A percentile compares a stretch with the other conserved stretches of the same genome.
These are phyloP conservation scores for Ctenoplectra terminalis DNA, from an alignment of 1,140 invertebrate species.

Conservation along the genomic window DNA sequence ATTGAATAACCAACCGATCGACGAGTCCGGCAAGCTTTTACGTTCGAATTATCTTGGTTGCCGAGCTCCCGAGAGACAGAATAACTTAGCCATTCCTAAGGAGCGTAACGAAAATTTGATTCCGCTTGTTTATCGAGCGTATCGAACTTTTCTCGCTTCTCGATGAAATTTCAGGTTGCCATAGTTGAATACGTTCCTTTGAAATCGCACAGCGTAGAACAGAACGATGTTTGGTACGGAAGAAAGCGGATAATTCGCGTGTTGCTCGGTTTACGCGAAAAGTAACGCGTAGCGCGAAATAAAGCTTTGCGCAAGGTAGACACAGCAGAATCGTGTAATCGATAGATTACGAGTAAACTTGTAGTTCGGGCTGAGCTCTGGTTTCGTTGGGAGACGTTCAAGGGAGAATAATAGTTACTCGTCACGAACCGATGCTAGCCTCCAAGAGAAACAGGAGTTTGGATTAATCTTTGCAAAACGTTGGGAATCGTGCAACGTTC, in stretches of 20 bases:
- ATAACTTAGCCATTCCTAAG: no score
- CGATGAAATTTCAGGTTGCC: neutral
- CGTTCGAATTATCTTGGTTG: neutral
- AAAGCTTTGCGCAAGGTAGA: conserved; percentile 23
- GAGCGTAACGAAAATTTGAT: neutral
- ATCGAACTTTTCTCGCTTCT: neutral
- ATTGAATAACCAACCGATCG: neutral
- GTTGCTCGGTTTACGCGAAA: conserved; percentile 51
- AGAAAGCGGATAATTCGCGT: conserved; percentile 42
- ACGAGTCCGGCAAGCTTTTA: neutral
- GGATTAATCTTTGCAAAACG: conserved; percentile 61
- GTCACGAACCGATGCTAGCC: conserved; percentile 60
- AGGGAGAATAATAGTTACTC: conserved; percentile 60
- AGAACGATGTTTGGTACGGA: neutral
- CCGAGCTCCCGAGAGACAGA: no score
- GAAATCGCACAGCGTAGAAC: neutral
- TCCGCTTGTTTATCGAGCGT: neutral
- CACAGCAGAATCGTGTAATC: conserved; percentile 50
- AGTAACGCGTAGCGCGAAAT: conserved; percentile 24
- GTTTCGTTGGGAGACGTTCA: conserved; percentile 55
- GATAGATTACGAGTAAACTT: conserved; percentile 65
- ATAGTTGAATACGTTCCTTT: neutral
- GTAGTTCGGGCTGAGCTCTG: conserved; percentile 24
- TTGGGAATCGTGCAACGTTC: neutral
- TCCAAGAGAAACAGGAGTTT: conserved; percentile 43